A percentile compares a stretch with the other conserved stretches of the same genome.
phyloP scores from a whole-genome alignment of 2,113 vertebrate species.

The Mirounga angustirostris region DNA sequence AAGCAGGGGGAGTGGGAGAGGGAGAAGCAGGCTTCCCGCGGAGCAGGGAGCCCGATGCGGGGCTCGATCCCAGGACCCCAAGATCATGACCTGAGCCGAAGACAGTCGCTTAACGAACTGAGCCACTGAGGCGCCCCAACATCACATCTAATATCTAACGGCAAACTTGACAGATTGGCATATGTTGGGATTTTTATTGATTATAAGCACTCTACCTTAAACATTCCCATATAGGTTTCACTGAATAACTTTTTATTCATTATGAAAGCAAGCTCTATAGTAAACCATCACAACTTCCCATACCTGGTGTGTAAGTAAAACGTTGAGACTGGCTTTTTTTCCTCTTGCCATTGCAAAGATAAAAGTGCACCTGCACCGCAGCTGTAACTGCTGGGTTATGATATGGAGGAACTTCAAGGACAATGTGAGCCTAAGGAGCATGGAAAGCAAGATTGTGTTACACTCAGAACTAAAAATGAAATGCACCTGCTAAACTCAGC shows the following conservation, averaged over 20 bases:
- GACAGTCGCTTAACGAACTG: no score
- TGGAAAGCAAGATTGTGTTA: constrained; percentile 77
- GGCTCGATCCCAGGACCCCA: no score
- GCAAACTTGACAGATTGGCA: constrained; percentile 4
- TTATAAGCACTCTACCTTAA: constrained; percentile 3
- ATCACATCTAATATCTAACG: constrained; percentile 25
- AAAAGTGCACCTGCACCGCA: constrained; percentile 98
- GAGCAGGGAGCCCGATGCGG: no score
- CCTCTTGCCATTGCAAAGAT: constrained; percentile 98
- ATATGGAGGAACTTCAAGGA: constrained; percentile 97
- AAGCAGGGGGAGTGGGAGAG: no score
- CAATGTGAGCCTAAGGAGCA: constrained; percentile 92
- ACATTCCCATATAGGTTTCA: constrained; percentile 39
- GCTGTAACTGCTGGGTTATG: constrained; percentile 96
- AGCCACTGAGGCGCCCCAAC: no score
- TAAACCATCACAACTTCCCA: constrained; percentile 47
- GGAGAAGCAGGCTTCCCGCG: no score
- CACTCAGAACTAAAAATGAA: constrained; percentile 80
- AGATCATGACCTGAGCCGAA: no score
- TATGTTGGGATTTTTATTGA: background rate
- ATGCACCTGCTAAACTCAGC: constrained; percentile 72
- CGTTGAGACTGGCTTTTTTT: constrained; percentile 99
- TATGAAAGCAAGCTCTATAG: constrained; percentile 59
- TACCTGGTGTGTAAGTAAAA: constrained; percentile 99
- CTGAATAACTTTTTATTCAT: constrained; percentile 50